Evolutionary conservation across 2,888 invertebrate genomes (phyloP), one percentile per base, ranked within the genome.

Genomic region (Drosophila paramelanica): DNA sequence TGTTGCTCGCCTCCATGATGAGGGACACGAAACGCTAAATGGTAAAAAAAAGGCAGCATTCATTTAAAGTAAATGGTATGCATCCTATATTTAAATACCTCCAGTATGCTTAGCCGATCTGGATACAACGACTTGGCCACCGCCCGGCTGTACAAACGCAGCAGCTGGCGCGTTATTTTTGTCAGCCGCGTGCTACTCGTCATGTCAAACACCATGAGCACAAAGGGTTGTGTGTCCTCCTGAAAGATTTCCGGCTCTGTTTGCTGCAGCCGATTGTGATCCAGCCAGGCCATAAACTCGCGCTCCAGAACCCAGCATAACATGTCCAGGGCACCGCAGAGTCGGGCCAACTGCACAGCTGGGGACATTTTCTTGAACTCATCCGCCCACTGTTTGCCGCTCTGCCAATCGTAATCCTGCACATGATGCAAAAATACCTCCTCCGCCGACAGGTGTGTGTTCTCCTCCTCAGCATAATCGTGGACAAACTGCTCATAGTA

Each of bases 231-330:
- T 1, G 79, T 79, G 3, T 89, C 87, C 6, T 84, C 81, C 14
- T 75, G 81, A 51, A 90, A 90, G 49, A 89, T 73, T 75, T 89
- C 64, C 13, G 83, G 25, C 77, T 88, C 62, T 52, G 81, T 46
- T 77, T 89, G 71, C 4, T 79, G 73, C 55, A 83, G 25, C 0
- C 90, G 84, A 69, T 92, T 93, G 92, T 94, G 93, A 64, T 93
- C 90, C 79, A 93, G 92, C 94, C 94, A 94, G 83, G 94, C 93
- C 3, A 93, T 93, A 56, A 94, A 92, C 90, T 94, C 94, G 89
- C 92, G 92, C 85, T 94, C 94, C 57, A 94, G 81, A 38, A 94
- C 88, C 87, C 94, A 93, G 60, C 94, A 91, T 1, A 94, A 67
- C 75, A 93, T 92, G 67, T 93, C 92, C 20, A 94, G 79, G 5